Evolutionary conservation across 2,113 vertebrate genomes (phyloP).

Genomic region (Struthio camelus): DNA sequence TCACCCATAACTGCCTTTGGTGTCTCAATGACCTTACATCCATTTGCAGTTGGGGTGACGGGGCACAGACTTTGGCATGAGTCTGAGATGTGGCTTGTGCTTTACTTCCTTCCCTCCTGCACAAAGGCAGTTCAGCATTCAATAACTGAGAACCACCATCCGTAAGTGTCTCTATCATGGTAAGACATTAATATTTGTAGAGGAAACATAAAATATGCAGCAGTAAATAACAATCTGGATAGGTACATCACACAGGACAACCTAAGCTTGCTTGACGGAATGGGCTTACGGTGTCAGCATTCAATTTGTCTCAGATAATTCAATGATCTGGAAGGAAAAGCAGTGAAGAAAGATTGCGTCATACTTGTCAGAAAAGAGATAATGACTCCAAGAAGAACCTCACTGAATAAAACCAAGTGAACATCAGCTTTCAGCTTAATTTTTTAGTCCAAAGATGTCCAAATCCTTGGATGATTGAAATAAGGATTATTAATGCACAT

Average conservation of each 20-base stretch:
- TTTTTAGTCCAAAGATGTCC: neutral
- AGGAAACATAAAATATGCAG: neutral
- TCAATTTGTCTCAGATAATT: neutral
- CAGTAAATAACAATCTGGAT: neutral
- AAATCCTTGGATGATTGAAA: neutral
- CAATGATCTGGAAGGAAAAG: neutral
- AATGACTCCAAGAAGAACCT: neutral
- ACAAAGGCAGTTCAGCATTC: neutral
- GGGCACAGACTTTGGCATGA: neutral
- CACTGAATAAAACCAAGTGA: neutral
- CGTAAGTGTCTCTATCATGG: neutral
- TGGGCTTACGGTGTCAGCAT: neutral
- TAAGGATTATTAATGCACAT: neutral
- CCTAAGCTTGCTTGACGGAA: neutral
- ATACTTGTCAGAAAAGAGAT: neutral
- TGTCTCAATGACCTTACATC: neutral
- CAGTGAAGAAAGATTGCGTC: neutral
- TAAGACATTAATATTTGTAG: neutral
- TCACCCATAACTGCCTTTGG: neutral
- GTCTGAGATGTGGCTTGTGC: neutral
- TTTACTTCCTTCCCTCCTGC: neutral
- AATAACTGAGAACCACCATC: neutral
- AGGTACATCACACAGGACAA: neutral
- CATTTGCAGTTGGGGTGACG: neutral
- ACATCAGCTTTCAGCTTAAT: neutral